Evolutionary conservation across 1,140 invertebrate genomes (phyloP).

Genomic region (Trichonephila clavata): DNA sequence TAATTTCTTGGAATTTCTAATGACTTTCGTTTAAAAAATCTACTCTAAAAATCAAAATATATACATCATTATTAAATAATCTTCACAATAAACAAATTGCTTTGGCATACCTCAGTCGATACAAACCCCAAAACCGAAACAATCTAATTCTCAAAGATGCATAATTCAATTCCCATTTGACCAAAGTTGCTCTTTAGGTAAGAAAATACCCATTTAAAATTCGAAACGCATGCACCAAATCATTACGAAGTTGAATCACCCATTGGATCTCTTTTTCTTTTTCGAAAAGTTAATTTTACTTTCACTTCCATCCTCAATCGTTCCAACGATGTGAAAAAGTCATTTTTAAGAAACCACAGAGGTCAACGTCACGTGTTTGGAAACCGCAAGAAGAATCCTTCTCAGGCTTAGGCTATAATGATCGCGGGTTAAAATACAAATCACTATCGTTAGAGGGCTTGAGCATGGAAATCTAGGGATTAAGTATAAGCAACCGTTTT

Average conservation of each 20-base stretch:
- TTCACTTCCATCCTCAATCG: not conserved
- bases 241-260: slow-evolving; percentile 2
- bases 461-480: not conserved
- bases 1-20: too few species aligned
- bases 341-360: slow-evolving; percentile 57
- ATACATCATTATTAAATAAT: too few species aligned
- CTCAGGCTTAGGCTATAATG: not conserved
- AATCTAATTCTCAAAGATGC: too few species aligned
- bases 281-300: not conserved
- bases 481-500: not conserved
- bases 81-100: too few species aligned
- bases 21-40: too few species aligned
- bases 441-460: not conserved
- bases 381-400: slow-evolving; percentile 35
- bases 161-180: not conserved
- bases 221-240: not conserved
- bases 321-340: not conserved
- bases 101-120: too few species aligned
- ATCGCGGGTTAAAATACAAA: not conserved
- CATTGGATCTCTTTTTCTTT: not conserved
- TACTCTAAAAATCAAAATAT: too few species aligned
- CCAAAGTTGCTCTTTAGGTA: not conserved
- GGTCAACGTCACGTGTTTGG: slow-evolving; percentile 38
- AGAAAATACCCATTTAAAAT: not conserved
- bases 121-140: too few species aligned